phyloP scores from a whole-genome alignment of 2,113 vertebrate species.

The Triplophysa siluroides region DNA sequence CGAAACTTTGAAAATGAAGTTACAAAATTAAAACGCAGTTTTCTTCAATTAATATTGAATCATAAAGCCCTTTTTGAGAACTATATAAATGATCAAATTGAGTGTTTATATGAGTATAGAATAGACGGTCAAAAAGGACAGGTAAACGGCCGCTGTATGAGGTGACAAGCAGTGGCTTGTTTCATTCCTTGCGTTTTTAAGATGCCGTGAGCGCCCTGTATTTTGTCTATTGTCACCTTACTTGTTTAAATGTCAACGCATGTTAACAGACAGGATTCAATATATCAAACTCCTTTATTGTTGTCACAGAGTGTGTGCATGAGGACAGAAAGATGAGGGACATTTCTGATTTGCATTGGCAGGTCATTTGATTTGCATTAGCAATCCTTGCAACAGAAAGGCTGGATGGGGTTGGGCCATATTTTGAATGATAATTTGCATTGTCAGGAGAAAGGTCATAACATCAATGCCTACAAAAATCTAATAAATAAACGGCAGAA shows the following conservation, averaged over 20 bases:
- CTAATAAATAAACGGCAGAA: too few species aligned
- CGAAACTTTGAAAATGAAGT: too few species aligned
- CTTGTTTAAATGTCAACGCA: not conserved
- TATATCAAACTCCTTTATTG: not conserved
- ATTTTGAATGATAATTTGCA: slow-evolving; percentile 53
- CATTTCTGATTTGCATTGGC: slow-evolving; percentile 11
- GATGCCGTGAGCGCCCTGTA: not conserved
- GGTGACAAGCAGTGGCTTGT: not conserved
- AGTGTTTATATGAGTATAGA: not conserved
- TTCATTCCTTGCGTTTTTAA: slow-evolving; percentile 1
- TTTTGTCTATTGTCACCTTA: not conserved
- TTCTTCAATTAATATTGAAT: not conserved
- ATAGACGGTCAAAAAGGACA: not conserved
- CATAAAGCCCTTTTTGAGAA: not conserved
- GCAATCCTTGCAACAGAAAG: not conserved
- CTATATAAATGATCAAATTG: not conserved
- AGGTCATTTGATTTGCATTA: slow-evolving; percentile 31
- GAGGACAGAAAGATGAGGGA: not conserved
- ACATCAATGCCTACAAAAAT: not conserved
- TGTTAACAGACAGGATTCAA: too few species aligned
- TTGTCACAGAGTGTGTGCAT: not conserved
- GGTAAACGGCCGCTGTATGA: not conserved
- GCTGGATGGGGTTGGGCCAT: not conserved
- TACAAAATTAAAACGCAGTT: too few species aligned
- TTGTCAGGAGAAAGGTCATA: not conserved